phyloP scores from a whole-genome alignment of 2,797 vertebrate genomes.

The Phataginus tetradactyla region DNA sequence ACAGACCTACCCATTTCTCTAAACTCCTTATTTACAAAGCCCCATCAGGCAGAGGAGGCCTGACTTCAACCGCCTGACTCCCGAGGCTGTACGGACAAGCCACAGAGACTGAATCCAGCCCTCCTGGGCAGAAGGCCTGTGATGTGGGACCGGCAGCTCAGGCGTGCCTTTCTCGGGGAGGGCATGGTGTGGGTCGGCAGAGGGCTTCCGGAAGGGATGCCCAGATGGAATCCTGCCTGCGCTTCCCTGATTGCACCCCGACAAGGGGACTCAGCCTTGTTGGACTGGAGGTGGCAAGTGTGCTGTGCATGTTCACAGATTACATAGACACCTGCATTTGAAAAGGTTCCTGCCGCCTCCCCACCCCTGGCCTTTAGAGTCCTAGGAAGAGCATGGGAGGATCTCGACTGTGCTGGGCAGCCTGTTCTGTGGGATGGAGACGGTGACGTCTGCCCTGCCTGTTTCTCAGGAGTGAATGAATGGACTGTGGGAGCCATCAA shows the following conservation, averaged over 20 bases:
- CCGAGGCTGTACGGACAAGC: not conserved
- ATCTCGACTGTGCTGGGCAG: accelerated
- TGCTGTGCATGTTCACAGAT: not conserved
- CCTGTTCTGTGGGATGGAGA: not conserved
- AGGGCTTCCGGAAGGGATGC: not conserved
- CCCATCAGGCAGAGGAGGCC: not conserved
- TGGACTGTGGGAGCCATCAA: not conserved
- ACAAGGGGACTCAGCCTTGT: not conserved
- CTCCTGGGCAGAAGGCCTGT: not conserved
- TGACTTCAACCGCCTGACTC: not conserved
- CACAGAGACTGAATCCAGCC: not conserved
- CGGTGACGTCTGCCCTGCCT: not conserved
- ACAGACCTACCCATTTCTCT: not conserved
- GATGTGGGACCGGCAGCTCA: not conserved
- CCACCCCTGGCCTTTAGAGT: not conserved
- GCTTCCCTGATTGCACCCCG: not conserved
- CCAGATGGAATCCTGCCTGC: not conserved
- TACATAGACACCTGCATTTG: not conserved
- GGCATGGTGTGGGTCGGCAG: not conserved
- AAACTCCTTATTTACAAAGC: conserved; percentile 20
- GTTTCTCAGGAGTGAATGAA: not conserved
- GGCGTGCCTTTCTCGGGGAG: not conserved
- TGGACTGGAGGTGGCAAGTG: not conserved
- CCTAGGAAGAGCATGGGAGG: not conserved
- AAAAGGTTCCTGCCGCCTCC: not conserved